Evolutionary conservation across 2,113 vertebrate species (phyloP), one percentile per base, ranked within the genome.

Genomic region (Sisor rabdophorus): DNA sequence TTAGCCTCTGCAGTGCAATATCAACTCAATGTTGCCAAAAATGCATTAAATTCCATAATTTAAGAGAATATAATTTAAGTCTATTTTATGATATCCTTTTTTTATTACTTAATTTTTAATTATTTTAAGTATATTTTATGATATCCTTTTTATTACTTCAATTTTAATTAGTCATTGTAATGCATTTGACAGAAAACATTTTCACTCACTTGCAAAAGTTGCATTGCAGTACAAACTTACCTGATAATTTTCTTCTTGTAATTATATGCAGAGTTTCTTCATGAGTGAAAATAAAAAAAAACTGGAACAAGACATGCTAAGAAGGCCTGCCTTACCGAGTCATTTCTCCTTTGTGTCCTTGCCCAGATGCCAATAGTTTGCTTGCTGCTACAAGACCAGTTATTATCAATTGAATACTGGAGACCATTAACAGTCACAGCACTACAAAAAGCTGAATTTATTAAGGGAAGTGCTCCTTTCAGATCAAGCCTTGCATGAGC

Each of bases 391-490:
- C 78, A 81, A 79, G 79, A 79, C 79, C 7, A 56, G 68, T 64
- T 64, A 76, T 77, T 77, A 72, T 79, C 64, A 71, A 71, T 69
- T 83, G 74, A 74, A 68, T 60, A 74, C 61, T 74, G 52, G 77
- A 80, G 69, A 60, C 84, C 84, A 88, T 89, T 87, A 87, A 80
- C 76, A 52, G 54, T 70, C 78, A 81, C 74, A 79, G 79, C 54
- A 81, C 82, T 82, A 76, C 87, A 86, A 89, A 89, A 83, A 90
- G 77, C 78, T 67, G 73, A 84, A 85, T 85, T 85, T 84, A 87
- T 88, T 77, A 70, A 76, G 83, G 76, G 72, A 79, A 85, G 84
- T 77, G 72, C 76, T 82, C 80, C 74, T 84, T 88, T 90, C 88
- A 89, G 12, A 77, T 76, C 81, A 84, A 90, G 80, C 82, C 81